Evolutionary conservation across 2,113 vertebrate genomes (phyloP), one percentile per base, ranked within the genome.

Genomic region (Sapajus apella): DNA sequence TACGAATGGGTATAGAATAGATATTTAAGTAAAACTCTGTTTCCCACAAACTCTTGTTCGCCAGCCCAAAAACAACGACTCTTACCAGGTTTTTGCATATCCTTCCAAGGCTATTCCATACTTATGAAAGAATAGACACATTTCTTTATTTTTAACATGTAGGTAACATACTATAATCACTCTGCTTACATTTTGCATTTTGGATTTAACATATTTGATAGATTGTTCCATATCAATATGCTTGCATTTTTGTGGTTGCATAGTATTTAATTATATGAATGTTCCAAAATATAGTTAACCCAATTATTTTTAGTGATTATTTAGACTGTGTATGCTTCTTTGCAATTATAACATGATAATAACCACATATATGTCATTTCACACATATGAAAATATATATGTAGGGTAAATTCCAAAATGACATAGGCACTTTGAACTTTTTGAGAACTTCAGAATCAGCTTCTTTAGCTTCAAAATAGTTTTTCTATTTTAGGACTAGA

Each of bases 311-410:
- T n/a, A 10, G 81, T 91, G n/a, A 27, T 55, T 93, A 88, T 88
- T 95, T 90, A 75, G 47, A 87, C 9, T 61, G n/a, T 64, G 70
- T 35, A 37, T 9, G 81, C n/a, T 58, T n/a, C 45, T 92, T 90
- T 94, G 89, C 68, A 94, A 83, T 80, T 96, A 80, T 55, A 94
- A 89, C 56, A 27, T 83, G 61, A 93, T 58, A 91, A 90, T 52
- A 91, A 52, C 30, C 47, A 35, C 8, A 61, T 87, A 27, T 13
- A 87, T 66, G 75, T 61, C 52, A 87, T 76, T 91, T 80, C 76
- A 93, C 37, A 93, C 30, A 87, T 90, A 83, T 66, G 47, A 75
- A 94, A 92, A 50, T 87, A 70, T 73, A 87, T 45, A 35, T 47
- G 32, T 37, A 79, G 70, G n/a, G 79, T 87, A 90, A 95, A 76